These are phyloP conservation scores for Azemiops feae DNA, from an alignment of 2,113 vertebrate species.

Conservation along the genomic window DNA sequence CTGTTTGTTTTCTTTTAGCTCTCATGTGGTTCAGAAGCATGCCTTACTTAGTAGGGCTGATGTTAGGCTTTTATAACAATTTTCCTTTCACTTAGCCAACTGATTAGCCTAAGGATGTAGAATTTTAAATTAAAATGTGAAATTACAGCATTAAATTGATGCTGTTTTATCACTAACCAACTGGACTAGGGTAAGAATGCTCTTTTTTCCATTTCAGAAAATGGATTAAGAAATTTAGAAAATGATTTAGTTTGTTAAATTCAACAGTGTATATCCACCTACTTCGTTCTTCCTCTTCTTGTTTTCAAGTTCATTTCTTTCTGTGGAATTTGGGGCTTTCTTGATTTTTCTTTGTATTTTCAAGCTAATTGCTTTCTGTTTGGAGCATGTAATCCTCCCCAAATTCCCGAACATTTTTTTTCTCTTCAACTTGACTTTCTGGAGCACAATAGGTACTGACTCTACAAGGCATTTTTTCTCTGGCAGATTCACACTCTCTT, in stretches of 20 bases:
- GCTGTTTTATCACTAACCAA: background rate
- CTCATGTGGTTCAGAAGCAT: background rate
- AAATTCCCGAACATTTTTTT: slow-evolving; percentile 31
- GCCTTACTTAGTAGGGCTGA: background rate
- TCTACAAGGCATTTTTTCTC: background rate
- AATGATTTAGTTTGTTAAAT: background rate
- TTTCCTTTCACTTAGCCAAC: background rate
- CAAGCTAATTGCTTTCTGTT: slow-evolving; percentile 49
- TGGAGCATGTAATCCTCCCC: slow-evolving; percentile 17
- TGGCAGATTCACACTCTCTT: slow-evolving; percentile 13
- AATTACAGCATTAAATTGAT: background rate
- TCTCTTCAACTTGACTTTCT: slow-evolving; percentile 36
- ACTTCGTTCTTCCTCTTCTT: slow-evolving; percentile 57
- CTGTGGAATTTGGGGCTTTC: slow-evolving; percentile 17
- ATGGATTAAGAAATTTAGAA: background rate
- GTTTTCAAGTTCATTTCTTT: slow-evolving; percentile 33
- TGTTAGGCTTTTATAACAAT: background rate
- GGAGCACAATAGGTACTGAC: background rate
- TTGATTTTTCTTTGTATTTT: slow-evolving; percentile 66
- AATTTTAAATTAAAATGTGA: background rate
- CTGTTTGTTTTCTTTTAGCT: background rate
- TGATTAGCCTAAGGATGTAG: background rate
- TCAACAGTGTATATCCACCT: slow-evolving; percentile 20
- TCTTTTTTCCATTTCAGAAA: background rate
- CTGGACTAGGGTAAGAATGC: too few species aligned